These are phyloP conservation scores for Hozukius guyotensis DNA, from an alignment of 2,797 vertebrate species.

Conservation along the genomic window DNA sequence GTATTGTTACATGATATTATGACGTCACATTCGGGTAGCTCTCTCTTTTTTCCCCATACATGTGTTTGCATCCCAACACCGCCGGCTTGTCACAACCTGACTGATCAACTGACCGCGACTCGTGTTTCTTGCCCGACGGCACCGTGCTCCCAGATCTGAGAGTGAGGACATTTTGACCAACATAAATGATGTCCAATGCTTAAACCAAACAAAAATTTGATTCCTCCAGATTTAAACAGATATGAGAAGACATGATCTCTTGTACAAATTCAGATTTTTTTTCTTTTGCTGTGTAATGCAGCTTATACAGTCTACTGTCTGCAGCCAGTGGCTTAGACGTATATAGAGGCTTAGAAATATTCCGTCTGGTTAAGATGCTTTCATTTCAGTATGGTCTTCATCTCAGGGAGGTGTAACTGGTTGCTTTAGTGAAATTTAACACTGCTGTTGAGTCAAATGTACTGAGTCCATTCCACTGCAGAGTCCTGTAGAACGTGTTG, in stretches of 20 bases:
- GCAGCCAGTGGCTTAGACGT: constrained; percentile 8
- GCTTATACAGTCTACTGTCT: constrained; percentile 1
- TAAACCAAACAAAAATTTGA: background rate
- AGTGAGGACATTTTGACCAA: background rate
- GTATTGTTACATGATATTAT: no score
- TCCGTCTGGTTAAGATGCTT: constrained; percentile 30
- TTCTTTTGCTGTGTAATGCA: constrained; percentile 16
- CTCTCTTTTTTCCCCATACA: no score
- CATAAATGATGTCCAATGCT: background rate
- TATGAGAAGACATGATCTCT: background rate
- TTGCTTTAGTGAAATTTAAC: constrained; percentile 41
- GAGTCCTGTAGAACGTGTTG: constrained; percentile 56
- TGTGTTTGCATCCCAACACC: background rate
- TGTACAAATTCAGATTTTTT: background rate
- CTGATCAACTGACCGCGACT: background rate
- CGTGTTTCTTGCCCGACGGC: background rate
- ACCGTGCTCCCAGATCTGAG: background rate
- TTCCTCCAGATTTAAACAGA: background rate
- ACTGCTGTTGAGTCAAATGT: constrained; percentile 33
- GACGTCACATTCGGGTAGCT: no score
- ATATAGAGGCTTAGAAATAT: background rate
- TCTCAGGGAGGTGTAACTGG: constrained; percentile 78
- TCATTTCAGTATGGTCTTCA: constrained; percentile 62
- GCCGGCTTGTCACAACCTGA: background rate
- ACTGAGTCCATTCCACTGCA: constrained; percentile 56